Conservation (phyloP, 2,888 invertebrate species). For the Tachina grossa region DNA sequence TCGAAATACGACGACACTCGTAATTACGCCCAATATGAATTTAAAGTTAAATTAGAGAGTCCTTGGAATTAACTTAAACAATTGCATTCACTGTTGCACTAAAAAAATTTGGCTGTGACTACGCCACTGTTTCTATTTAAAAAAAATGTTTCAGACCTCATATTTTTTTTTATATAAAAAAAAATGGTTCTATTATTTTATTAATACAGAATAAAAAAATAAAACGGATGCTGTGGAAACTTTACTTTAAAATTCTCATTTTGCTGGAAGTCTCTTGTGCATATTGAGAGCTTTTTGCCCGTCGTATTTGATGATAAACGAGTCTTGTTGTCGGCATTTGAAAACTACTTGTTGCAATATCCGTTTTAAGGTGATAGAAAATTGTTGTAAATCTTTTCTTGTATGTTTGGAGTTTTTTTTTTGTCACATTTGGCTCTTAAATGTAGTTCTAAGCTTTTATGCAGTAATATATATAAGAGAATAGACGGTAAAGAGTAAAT, state of each 20-base stretch:
- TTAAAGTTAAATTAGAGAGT: no score
- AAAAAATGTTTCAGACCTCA: no score
- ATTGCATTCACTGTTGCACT: no score
- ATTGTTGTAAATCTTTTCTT: neutral
- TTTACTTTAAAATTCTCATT: constrained; percentile 33
- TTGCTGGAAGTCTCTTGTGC: constrained; percentile 29
- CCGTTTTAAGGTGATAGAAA: constrained; percentile 21
- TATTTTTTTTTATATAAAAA: neutral
- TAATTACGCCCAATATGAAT: no score
- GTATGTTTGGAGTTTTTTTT: neutral
- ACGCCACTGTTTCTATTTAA: no score
- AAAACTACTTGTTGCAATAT: constrained; percentile 74
- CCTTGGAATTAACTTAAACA: no score
- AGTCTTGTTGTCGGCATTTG: constrained; percentile 66
- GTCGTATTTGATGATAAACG: constrained; percentile 58
- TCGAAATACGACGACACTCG: no score
- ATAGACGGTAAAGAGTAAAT: neutral
- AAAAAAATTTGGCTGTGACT: no score
- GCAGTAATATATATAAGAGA: neutral
- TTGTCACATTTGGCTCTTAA: neutral
- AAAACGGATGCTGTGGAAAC: constrained; percentile 9
- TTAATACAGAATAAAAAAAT: neutral
- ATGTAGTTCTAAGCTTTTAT: neutral
- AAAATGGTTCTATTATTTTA: neutral
- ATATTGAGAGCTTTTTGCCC: constrained; percentile 35